Evolutionary conservation across 2,888 invertebrate species (phyloP).

Genomic region (Lepidocyrtinus sp.): DNA sequence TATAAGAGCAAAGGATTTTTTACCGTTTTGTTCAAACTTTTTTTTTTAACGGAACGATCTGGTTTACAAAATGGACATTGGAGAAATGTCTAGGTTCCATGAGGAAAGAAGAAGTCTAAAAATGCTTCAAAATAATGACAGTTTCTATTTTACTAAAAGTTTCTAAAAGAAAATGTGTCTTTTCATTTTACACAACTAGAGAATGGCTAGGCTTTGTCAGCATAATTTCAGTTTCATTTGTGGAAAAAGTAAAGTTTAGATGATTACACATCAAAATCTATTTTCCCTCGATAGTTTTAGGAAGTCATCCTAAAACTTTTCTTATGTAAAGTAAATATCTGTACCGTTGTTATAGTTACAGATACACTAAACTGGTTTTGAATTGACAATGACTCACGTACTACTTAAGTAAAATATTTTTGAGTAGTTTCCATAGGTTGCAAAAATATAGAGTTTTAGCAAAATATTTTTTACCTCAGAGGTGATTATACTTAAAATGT

Average conservation of each 20-base stretch:
- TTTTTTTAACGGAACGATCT: neutral
- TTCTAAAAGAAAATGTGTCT: no score
- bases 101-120: neutral
- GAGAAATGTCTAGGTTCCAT: neutral
- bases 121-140: constrained; percentile 3
- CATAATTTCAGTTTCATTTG: constrained; percentile 9
- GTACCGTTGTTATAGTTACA: no score
- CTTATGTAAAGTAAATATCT: no score
- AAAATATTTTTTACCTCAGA: no score
- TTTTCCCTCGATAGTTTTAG: no score
- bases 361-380: no score
- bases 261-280: neutral
- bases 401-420: no score
- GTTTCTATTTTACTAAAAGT: neutral
- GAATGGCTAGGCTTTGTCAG: neutral
- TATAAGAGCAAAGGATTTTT: neutral
- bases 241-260: constrained; percentile 14
- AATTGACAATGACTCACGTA: no score
- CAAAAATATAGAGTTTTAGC: no score
- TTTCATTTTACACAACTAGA: no score
- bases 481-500: neutral
- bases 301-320: no score
- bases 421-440: no score
- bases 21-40: constrained; percentile 9
- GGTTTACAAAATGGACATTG: neutral